These are phyloP conservation scores for Rhabdomys dilectus DNA, from an alignment of 2,113 vertebrate species.

Conservation along the genomic window DNA sequence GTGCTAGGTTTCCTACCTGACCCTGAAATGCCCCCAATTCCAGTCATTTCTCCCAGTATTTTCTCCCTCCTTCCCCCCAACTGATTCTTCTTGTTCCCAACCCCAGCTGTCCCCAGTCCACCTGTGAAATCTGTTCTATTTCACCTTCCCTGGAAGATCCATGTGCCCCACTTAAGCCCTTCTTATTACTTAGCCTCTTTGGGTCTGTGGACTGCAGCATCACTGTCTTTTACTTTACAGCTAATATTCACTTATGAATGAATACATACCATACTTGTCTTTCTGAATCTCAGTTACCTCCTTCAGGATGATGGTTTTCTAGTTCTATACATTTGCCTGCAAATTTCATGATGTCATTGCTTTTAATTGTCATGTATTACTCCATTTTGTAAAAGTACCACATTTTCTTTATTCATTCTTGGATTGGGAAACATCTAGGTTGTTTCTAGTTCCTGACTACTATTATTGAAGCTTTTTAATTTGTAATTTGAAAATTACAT, in stretches of 20 bases:
- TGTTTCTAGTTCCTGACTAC: background rate
- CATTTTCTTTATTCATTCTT: background rate
- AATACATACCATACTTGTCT: too few relatives aligned
- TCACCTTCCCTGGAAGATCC: background rate
- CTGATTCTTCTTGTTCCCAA: background rate
- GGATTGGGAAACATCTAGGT: background rate
- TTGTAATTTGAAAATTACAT: too few relatives aligned
- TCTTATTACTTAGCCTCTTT: background rate
- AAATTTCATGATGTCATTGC: too few relatives aligned
- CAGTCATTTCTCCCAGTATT: background rate
- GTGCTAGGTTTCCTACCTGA: background rate
- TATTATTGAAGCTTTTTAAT: background rate
- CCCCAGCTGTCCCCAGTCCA: rapidly evolving
- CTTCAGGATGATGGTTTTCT: too few relatives aligned
- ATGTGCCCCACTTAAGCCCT: too few relatives aligned
- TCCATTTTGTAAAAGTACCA: background rate
- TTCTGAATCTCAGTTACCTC: too few relatives aligned
- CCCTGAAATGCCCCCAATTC: background rate
- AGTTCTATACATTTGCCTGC: background rate
- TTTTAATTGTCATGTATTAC: too few relatives aligned
- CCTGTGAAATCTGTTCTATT: background rate
- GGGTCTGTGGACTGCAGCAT: background rate
- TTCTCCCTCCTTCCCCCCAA: background rate
- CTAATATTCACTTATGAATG: background rate
- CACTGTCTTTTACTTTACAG: background rate